Base-by-base conservation (phyloP, 2,113 vertebrate species). In the Chelonoidis abingdonii region DNA sequence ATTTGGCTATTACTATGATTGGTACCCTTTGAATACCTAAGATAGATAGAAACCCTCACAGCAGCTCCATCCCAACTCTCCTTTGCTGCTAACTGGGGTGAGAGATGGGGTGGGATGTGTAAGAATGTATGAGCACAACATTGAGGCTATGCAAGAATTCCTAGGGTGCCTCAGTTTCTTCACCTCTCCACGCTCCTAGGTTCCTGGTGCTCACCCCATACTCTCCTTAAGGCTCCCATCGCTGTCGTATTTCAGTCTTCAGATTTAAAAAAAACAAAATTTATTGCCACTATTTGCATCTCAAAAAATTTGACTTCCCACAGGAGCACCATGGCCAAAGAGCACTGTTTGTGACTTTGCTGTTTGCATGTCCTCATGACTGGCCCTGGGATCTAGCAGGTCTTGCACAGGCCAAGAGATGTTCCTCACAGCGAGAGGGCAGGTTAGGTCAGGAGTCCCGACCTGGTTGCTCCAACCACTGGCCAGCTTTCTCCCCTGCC, bases 371-470 rank as follows among this genome's bases (percentile, higher is more conserved):
- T 72, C 17, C 41, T 86, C 52, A 59, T 80, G 53, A 11, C 0
- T 2, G 13, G 22, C 1, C 0, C 29, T 80, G 65, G 41, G 50
- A 57, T 5, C 5, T 0, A 2, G 6, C 84, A 78, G 75, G 25
- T 78, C 24, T 78, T 11, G 12, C 13, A 27, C 10, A 27, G 22
- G 10, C 6, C 41, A 47, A 25, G 24, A 16, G 38, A 47, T 6
- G 41, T 78, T 78, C 24, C 25, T 25, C 11, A 29, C 10, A 25
- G 24, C 2, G 12, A 78, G 41, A 29, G 12, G 24, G 75, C 44
- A 47, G 10, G 6, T 41, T 44, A 76, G 72, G n/a, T 41, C 24
- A 24, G 38, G 75, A 44, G 25, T 47, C 75, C 41, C 12, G 12
- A 47, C 25, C 10, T 78, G 41, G 12, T 78, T 78, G 35, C 31